A percentile compares a stretch with the other conserved stretches of the same genome.
Evolutionary conservation across 2,888 invertebrate genomes (phyloP).

Genomic region (Parnassius glacialis): DNA sequence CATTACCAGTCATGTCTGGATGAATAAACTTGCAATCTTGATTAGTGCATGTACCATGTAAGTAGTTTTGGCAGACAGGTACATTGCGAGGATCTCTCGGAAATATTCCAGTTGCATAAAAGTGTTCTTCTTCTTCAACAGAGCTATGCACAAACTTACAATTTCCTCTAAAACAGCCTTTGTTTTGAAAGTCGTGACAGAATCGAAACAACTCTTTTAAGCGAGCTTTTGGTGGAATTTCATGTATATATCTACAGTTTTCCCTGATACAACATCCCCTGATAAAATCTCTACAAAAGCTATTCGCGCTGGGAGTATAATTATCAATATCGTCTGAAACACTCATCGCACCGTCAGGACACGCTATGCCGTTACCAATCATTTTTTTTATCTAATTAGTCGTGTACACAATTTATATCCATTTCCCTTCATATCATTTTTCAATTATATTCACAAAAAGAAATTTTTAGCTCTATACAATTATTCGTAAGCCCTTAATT

Average conservation of each 20-base stretch:
- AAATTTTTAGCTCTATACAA: constrained; percentile 1
- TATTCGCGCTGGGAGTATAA: constrained; percentile 39
- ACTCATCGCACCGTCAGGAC: constrained; percentile 45
- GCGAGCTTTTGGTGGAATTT: constrained; percentile 56
- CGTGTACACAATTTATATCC: constrained; percentile 11
- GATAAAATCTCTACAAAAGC: constrained; percentile 75
- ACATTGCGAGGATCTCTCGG: constrained; percentile 68
- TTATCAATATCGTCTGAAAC: constrained; percentile 53
- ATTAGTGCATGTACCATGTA: constrained; percentile 80
- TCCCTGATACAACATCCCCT: constrained; percentile 78
- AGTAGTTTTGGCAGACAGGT: constrained; percentile 82
- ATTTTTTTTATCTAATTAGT: constrained; percentile 33
- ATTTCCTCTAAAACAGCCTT: constrained; percentile 82
- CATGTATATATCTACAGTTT: constrained; percentile 72
- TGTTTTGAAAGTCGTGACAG: constrained; percentile 85
- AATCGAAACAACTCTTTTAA: constrained; percentile 73
- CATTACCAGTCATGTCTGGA: constrained; percentile 50
- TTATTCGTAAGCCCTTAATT: constrained; percentile 11
- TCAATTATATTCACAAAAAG: constrained; percentile 1
- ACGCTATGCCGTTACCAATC: constrained; percentile 43
- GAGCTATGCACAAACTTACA: constrained; percentile 87
- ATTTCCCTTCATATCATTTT: constrained; percentile 5
- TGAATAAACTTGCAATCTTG: constrained; percentile 65
- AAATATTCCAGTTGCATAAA: constrained; percentile 82
- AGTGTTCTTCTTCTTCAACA: constrained; percentile 85